These are phyloP conservation scores for Watsonalla cultraria DNA, from an alignment of 2,888 invertebrate species.

Conservation along the genomic window DNA sequence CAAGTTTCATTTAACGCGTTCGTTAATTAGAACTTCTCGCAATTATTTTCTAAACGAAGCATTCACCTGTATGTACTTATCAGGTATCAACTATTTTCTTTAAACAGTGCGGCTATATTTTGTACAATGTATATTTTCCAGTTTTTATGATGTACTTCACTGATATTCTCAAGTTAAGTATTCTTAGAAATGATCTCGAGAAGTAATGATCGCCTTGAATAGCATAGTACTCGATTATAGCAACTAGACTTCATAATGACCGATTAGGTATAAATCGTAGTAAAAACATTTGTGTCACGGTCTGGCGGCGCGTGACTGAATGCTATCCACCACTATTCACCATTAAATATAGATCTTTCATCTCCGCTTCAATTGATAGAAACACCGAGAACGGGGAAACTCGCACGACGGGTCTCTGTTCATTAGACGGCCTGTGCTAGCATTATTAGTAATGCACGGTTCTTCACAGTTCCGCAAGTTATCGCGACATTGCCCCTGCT, in stretches of 20 bases:
- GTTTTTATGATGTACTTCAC: not conserved
- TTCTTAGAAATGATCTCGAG: not conserved
- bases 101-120: no score
- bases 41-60: not conserved
- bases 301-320: slow-evolving; percentile 50
- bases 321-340: slow-evolving; percentile 30
- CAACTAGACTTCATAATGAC: slow-evolving; percentile 27
- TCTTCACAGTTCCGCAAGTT: slow-evolving; percentile 39
- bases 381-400: slow-evolving; percentile 25
- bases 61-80: no score
- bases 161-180: not conserved
- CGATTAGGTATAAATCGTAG: slow-evolving; percentile 35
- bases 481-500: slow-evolving; percentile 38
- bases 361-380: slow-evolving; percentile 26
- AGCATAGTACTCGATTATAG: slow-evolving; percentile 17
- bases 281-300: slow-evolving; percentile 63
- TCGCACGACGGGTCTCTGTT: slow-evolving; percentile 28
- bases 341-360: slow-evolving; percentile 33
- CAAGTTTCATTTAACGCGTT: not conserved
- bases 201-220: slow-evolving; percentile 10
- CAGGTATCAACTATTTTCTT: no score
- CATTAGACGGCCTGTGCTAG: slow-evolving; percentile 32
- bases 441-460: slow-evolving; percentile 55
- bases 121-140: no score
- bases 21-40: not conserved